Base-by-base conservation (phyloP, 2,888 invertebrate genomes). In the Hypena proboscidalis region DNA sequence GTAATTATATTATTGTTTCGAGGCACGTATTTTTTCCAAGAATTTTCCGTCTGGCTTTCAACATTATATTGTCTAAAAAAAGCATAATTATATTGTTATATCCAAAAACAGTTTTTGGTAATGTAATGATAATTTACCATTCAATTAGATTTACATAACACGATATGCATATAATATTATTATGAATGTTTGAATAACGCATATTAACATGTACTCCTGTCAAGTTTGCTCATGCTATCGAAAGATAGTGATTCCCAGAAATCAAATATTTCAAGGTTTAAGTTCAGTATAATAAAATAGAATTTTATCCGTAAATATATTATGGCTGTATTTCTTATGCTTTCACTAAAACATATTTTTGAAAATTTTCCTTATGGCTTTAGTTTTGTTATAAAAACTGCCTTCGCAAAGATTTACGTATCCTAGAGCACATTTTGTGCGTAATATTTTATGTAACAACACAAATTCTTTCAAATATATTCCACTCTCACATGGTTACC, bases 151-250 rank as follows among this genome's bases (percentile, higher is more conserved):
- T 11, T 29, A n/a, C 8, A 17, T 13, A 20, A 31, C 25, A 23
- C 1, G 25, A 42, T n/a, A n/a, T n/a, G n/a, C 6, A 4, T 5
- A 20, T 10, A 14, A 21, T 9, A 1, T n/a, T 6, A 26, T 25
- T 23, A 23, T 30, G 6, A 35, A 26, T 7, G 13, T 17, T 20
- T 8, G 14, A 26, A 5, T n/a, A 25, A 25, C 17, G 23, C 23
- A 38, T 30, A 35, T 6, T 14, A 43, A 37, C 32, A 22, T 5
- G 10, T 15, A 13, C 20, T 19, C 17, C 13, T 41, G 46, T 48
- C 30, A 46, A 48, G 49, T 67, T 58, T 58, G 22, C 25, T 25
- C 19, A 39, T 19, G 38, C 49, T 64, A 64, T 64, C 67, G 31
- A 11, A 25, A 31, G 53, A 64, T 47, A 56, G 8, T 32, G 35